Percentiles rank a stretch among this genome's conserved stretches.
These are phyloP conservation scores for Noctua janthina DNA, from an alignment of 2,888 invertebrate genomes.

Conservation along the genomic window DNA sequence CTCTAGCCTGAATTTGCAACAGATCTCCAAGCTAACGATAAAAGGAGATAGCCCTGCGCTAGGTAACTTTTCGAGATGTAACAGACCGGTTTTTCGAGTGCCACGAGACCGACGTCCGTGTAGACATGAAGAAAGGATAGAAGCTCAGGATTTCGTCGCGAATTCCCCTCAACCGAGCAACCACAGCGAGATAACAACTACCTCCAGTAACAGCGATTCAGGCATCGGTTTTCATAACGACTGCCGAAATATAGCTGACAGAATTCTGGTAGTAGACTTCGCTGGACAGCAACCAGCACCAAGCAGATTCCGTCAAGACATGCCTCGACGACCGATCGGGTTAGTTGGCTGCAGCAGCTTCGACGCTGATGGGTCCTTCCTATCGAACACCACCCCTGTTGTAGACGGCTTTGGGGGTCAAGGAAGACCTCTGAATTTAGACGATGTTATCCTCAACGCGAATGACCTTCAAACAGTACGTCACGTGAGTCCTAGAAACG, in stretches of 20 bases:
- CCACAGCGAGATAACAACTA: conserved; percentile 94
- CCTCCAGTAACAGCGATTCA: conserved; percentile 98
- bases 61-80: conserved; percentile 82
- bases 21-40: conserved; percentile 85
- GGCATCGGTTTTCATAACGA: conserved; percentile 98
- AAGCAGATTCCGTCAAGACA: conserved; percentile 79
- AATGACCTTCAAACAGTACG: conserved; percentile 81
- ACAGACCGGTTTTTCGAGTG: conserved; percentile 80
- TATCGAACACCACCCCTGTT: conserved; percentile 88
- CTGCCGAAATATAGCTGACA: conserved; percentile 95
- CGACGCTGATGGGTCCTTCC: conserved; percentile 86
- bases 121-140: conserved; percentile 81
- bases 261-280: conserved; percentile 95
- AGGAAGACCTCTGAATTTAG: conserved; percentile 85
- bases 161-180: conserved; percentile 96
- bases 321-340: conserved; percentile 83
- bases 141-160: conserved; percentile 90
- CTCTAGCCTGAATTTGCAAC: conserved; percentile 82
- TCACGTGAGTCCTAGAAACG: conserved; percentile 78
- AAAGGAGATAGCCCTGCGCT: conserved; percentile 87
- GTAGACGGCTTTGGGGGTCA: conserved; percentile 89
- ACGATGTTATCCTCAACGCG: conserved; percentile 84
- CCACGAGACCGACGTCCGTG: conserved; percentile 82
- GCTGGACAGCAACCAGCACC: conserved; percentile 85
- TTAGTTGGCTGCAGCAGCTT: conserved; percentile 85